Base-by-base conservation (phyloP, 2,797 vertebrate species). In the Salmo trutta region DNA sequence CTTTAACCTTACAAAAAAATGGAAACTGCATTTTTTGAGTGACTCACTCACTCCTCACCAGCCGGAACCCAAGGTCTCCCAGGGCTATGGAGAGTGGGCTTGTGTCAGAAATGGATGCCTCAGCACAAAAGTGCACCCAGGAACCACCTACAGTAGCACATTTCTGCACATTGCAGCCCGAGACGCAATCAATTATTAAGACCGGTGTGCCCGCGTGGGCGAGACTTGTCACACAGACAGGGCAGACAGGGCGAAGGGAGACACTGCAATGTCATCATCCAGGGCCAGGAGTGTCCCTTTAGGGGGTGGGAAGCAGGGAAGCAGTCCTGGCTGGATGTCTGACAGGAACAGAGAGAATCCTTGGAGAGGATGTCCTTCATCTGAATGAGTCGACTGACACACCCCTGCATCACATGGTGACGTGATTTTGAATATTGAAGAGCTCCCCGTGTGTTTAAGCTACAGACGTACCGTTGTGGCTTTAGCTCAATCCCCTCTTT, bases 11-110 rank as follows among this genome's bases (percentile, higher is more conserved):
- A 4, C 24, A 4, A 74, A 76, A 80, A 80, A 65, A 27, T 19
- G 19, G 21, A 59, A 67, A 33, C 54, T 4, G 7, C 31, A 1
- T 33, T 33, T 33, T 5, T 6, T 33, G 51, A 68, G 69, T 79
- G 83, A 82, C 77, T 81, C 77, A 54, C 53, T 54, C 53, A 82
- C 70, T 82, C 73, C 71, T 73, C 47, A 69, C 36, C 54, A 3
- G 14, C 4, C 77, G 74, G 0, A 3, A 36, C 21, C 62, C 75
- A n/a, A 75, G 73, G n/a, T 71, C 64, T 19, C 53, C 70, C 66
- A 1, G 59, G 15, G 73, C 24, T 71, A n/a, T 0, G 8, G 27
- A 69, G 62, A n/a, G 62, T 21, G 64, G 51, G 51, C 52, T 56
- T 2, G 53, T 31, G 72, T 29, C 51, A 17, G 41, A 76, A 73